Conservation (phyloP, 1,140 invertebrate species). For the Lepidostoma basale region DNA sequence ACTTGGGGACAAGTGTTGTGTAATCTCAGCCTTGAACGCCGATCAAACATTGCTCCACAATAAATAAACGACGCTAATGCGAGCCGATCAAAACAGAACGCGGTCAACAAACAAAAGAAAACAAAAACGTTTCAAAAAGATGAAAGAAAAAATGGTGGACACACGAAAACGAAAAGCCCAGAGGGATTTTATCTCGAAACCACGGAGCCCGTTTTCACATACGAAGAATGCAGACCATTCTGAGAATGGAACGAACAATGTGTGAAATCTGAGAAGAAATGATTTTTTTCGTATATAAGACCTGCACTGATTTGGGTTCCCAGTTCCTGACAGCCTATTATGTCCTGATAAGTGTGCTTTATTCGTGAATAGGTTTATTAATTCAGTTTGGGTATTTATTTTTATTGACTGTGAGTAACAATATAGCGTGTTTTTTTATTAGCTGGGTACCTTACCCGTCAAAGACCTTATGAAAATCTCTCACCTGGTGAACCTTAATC, state of each 20-base stretch:
- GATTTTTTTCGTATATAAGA: background rate
- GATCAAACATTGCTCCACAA: background rate
- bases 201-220: background rate
- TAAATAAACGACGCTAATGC: constrained; percentile 30
- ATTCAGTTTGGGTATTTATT: constrained; percentile 7
- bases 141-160: background rate
- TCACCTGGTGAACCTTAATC: too few species aligned
- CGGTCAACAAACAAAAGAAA: constrained; percentile 16
- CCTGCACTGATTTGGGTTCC: constrained; percentile 24
- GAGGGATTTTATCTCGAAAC: constrained; percentile 3
- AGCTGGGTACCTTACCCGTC: too few species aligned
- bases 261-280: constrained; percentile 25
- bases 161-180: background rate
- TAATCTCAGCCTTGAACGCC: background rate
- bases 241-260: constrained; percentile 15
- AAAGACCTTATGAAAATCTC: too few species aligned
- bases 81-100: constrained; percentile 30
- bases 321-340: constrained; percentile 25
- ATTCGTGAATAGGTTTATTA: constrained; percentile 19
- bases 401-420: background rate
- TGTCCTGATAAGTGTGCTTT: constrained; percentile 16
- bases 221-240: constrained; percentile 9
- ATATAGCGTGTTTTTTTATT: too few species aligned
- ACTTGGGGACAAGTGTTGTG: too few species aligned
- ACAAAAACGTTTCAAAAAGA: background rate